These are phyloP conservation scores for Formica aserva DNA, from an alignment of 2,888 invertebrate genomes.

Conservation along the genomic window DNA sequence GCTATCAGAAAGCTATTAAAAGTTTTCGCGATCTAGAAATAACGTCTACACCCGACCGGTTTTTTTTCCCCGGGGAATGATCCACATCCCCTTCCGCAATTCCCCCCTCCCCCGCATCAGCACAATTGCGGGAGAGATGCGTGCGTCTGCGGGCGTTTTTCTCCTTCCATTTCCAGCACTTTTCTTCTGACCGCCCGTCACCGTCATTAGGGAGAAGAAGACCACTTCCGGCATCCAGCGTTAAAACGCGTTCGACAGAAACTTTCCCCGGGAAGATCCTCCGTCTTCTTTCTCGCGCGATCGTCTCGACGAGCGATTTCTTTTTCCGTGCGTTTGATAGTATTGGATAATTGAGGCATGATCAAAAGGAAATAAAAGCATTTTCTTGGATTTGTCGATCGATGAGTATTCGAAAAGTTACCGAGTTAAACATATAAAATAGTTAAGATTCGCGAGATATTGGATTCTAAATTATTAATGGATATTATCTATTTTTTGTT, in stretches of 20 bases:
- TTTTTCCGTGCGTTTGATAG: neutral
- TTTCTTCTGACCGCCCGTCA: conserved; percentile 24
- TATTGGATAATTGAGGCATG: neutral
- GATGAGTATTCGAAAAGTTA: neutral
- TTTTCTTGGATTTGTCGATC: neutral
- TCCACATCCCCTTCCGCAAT: conserved; percentile 65
- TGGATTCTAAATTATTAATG: neutral
- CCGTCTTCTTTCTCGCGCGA: conserved; percentile 16
- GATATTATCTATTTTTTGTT: neutral
- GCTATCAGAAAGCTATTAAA: conserved; percentile 81
- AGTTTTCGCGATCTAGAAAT: conserved; percentile 79
- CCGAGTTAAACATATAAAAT: neutral
- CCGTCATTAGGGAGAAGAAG: conserved; percentile 42
- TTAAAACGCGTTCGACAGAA: conserved; percentile 34
- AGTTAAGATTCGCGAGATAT: neutral
- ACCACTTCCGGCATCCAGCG: conserved; percentile 49
- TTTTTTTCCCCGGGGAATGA: conserved; percentile 71
- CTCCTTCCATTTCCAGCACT: conserved; percentile 26
- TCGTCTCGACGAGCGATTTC: conserved; percentile 20
- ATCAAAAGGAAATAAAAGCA: neutral
- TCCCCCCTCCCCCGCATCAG: conserved; percentile 26
- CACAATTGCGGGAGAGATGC: conserved; percentile 53
- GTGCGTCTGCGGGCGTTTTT: conserved; percentile 60
- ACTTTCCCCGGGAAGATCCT: conserved; percentile 16
- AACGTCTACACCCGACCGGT: conserved; percentile 72